These are phyloP conservation scores for Ramazzottius varieornatus DNA, from an alignment of 2,888 invertebrate species.

Conservation along the genomic window DNA sequence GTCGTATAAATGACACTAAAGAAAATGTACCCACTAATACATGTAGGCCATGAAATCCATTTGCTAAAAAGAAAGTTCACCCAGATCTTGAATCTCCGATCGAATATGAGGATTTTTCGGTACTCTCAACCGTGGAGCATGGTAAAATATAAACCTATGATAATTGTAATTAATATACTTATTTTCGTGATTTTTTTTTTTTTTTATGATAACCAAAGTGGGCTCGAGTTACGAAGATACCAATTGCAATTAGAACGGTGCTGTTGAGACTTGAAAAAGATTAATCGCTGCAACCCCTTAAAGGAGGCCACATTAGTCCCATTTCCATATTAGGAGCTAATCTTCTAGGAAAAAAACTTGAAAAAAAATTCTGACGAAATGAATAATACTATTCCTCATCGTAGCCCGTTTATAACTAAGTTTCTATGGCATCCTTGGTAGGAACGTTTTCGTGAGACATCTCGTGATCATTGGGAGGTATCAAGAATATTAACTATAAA, in stretches of 20 bases:
- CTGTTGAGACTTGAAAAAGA: slow-evolving; percentile 45
- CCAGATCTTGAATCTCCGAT: slow-evolving; percentile 38
- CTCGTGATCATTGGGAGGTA: slow-evolving; percentile 47
- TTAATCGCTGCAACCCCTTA: slow-evolving; percentile 35
- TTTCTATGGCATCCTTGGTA: slow-evolving; percentile 37
- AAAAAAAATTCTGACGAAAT: slow-evolving; percentile 42
- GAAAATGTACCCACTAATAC: slow-evolving; percentile 20
- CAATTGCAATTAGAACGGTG: slow-evolving; percentile 40
- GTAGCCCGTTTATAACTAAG: slow-evolving; percentile 32
- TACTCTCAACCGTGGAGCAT: slow-evolving; percentile 41
- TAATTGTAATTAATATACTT: slow-evolving; percentile 29
- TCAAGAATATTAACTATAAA: too few relatives aligned
- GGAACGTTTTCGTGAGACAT: slow-evolving; percentile 38
- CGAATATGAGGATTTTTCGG: slow-evolving; percentile 33
- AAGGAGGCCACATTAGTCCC: slow-evolving; percentile 37
- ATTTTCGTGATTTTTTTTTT: slow-evolving; percentile 26
- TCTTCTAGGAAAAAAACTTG: slow-evolving; percentile 33
- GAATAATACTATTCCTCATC: slow-evolving; percentile 44
- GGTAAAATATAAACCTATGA: slow-evolving; percentile 38
- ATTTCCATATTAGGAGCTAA: slow-evolving; percentile 31
- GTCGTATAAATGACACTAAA: slow-evolving; percentile 28
- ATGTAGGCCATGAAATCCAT: slow-evolving; percentile 42
- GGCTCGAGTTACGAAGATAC: slow-evolving; percentile 38
- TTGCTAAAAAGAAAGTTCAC: too few relatives aligned
- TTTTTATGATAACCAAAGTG: slow-evolving; percentile 26